phyloP scores from a whole-genome alignment of 2,888 invertebrate genomes.

The Alitta virens region DNA sequence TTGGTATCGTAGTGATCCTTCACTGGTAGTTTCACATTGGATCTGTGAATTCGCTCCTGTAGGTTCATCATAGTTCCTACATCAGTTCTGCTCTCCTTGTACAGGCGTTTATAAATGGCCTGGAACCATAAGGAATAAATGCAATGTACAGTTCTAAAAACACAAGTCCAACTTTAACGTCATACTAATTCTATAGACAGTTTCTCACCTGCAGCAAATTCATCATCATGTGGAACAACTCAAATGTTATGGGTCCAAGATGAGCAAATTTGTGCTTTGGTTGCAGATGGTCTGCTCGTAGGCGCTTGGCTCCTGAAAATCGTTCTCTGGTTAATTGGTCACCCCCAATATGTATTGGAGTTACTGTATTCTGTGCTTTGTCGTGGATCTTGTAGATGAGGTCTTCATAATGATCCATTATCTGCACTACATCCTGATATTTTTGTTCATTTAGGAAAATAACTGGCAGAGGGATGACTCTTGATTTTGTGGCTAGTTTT shows the following conservation, averaged over 20 bases:
- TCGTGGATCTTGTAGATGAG: slow-evolving; percentile 5
- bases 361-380: neutral
- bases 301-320: slow-evolving; percentile 22
- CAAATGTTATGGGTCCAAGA: slow-evolving; percentile 22
- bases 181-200: neutral
- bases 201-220: slow-evolving; percentile 20
- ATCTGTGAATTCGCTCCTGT: slow-evolving; percentile 21
- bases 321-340: slow-evolving; percentile 27
- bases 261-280: slow-evolving; percentile 16
- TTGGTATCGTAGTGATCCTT: slow-evolving; percentile 24
- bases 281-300: too few species aligned
- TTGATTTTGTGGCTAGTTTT: neutral
- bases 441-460: neutral
- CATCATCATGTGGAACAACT: slow-evolving; percentile 28
- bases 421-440: slow-evolving; percentile 22
- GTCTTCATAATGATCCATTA: slow-evolving; percentile 26
- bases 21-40: slow-evolving; percentile 20
- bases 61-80: slow-evolving; percentile 23
- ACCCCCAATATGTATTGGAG: slow-evolving; percentile 26
- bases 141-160: too few species aligned
- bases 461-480: neutral
- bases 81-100: slow-evolving; percentile 15
- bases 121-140: too few species aligned
- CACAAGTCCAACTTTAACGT: too few species aligned
- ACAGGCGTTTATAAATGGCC: slow-evolving; percentile 21